Evolutionary conservation across 2,113 vertebrate species (phyloP).

Genomic region (Uria lomvia): DNA sequence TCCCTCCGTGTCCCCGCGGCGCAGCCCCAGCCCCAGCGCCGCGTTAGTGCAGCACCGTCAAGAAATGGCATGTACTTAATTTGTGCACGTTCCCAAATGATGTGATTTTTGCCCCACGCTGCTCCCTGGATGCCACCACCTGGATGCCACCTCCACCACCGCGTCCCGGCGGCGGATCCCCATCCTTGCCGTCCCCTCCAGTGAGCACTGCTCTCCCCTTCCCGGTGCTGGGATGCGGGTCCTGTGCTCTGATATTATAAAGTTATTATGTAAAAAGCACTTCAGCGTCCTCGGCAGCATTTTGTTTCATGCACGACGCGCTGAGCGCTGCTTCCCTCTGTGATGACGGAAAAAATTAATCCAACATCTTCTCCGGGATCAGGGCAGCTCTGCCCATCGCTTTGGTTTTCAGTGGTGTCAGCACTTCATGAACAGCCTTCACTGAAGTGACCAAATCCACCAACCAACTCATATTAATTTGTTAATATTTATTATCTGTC

Average conservation of each 20-base stretch:
- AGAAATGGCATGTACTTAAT: accelerated
- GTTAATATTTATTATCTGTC: neutral
- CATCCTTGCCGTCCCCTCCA: neutral
- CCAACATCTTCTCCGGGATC: neutral
- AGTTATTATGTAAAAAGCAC: neutral
- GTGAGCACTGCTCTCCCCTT: neutral
- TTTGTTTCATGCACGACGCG: accelerated
- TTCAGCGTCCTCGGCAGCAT: accelerated
- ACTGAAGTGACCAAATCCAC: neutral
- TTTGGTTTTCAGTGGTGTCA: no score
- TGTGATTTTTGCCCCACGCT: neutral
- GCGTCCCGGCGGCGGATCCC: neutral
- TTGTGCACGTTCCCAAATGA: accelerated
- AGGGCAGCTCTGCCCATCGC: neutral
- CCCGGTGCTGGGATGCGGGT: neutral
- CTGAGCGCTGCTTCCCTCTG: neutral
- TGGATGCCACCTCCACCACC: neutral
- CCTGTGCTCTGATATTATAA: accelerated
- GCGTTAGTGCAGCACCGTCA: accelerated
- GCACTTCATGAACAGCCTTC: accelerated
- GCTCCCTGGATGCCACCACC: neutral
- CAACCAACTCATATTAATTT: neutral
- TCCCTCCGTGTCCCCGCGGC: neutral
- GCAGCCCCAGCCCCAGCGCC: neutral
- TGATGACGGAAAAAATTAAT: neutral